phyloP scores from a whole-genome alignment of 1,140 invertebrate species.

The Paramacrobiotus metropolitanus region DNA sequence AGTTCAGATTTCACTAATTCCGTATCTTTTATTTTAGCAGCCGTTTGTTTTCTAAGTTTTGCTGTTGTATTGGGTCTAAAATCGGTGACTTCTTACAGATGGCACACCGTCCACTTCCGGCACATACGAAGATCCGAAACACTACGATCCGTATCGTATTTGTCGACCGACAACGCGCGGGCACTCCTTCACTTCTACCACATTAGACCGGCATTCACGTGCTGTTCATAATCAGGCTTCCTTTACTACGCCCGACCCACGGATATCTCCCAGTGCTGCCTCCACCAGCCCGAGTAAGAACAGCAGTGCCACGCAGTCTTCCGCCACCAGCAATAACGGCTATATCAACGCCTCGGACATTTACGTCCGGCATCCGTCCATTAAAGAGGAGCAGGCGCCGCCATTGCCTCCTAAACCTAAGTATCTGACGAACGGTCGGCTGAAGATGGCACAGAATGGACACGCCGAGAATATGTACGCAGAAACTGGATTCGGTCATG shows the following conservation, averaged over 20 bases:
- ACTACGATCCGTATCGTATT: background rate
- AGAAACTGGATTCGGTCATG: too few species aligned
- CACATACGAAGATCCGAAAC: constrained; percentile 8
- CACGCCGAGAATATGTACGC: too few species aligned
- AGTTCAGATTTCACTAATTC: background rate
- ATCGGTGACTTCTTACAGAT: constrained; percentile 1
- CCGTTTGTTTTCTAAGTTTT: too few species aligned
- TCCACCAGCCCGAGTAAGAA: constrained; percentile 20
- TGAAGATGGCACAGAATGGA: constrained; percentile 18
- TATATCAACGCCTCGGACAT: constrained; percentile 26
- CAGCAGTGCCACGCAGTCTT: constrained; percentile 37
- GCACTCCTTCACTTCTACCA: constrained; percentile 5
- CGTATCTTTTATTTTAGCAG: background rate
- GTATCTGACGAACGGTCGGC: constrained; percentile 22
- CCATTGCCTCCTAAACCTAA: constrained; percentile 25
- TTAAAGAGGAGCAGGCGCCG: constrained; percentile 5
- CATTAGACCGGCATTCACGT: background rate
- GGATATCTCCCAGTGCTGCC: constrained; percentile 16
- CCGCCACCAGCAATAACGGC: constrained; percentile 28
- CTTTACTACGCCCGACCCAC: constrained; percentile 22
- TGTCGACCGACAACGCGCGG: background rate
- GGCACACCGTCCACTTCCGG: constrained; percentile 14
- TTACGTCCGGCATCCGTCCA: constrained; percentile 2
- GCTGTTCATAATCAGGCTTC: too few species aligned
- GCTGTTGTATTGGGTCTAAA: too few species aligned